Conservation (phyloP, 2,797 vertebrate species). For the Tapera naevia region DNA sequence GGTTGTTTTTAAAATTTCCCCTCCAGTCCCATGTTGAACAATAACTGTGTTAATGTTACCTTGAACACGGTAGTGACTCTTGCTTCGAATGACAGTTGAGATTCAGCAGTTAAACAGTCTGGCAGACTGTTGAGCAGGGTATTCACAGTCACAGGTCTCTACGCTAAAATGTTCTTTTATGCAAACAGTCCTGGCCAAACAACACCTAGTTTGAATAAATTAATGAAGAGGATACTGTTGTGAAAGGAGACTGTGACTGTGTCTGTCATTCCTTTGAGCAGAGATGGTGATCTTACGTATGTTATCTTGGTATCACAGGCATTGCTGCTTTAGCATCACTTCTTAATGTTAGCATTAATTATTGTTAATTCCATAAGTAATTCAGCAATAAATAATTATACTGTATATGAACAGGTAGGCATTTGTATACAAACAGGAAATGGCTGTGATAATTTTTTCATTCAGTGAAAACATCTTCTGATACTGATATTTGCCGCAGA, state of each 20-base stretch:
- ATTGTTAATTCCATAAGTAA: neutral
- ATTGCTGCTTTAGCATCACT: neutral
- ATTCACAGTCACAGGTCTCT: neutral
- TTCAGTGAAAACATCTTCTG: neutral
- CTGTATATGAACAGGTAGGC: neutral
- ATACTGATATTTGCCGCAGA: neutral
- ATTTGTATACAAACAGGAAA: neutral
- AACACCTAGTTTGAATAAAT: neutral
- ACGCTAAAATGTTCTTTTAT: neutral
- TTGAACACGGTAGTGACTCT: neutral
- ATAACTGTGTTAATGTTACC: neutral
- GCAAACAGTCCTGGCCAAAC: neutral
- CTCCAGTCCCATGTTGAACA: neutral
- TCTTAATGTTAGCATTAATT: neutral
- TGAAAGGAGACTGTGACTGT: neutral
- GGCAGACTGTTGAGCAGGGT: neutral
- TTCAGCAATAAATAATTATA: neutral
- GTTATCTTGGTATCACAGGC: neutral
- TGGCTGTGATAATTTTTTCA: neutral
- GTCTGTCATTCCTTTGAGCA: neutral
- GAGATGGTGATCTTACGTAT: neutral
- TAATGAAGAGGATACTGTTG: neutral
- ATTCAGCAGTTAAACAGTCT: neutral
- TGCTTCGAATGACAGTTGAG: neutral
- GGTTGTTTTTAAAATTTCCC: neutral